Percentiles rank a stretch among this genome's conserved stretches.
Conservation (phyloP, 2,113 vertebrate species). For the Gavialis gangeticus region DNA sequence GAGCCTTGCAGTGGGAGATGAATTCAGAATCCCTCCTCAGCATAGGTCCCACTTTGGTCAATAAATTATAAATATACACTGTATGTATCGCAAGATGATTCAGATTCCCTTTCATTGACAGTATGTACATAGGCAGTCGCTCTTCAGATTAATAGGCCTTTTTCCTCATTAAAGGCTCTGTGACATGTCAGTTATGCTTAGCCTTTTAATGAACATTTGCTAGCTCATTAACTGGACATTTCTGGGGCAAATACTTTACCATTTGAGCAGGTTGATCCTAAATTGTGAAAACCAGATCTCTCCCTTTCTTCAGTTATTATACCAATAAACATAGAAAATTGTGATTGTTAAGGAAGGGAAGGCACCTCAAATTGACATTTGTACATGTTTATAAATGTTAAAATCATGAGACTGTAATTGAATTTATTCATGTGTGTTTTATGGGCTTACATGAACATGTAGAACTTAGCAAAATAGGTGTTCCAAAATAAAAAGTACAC, state of each 20-base stretch:
- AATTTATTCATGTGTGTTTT: conserved; percentile 24
- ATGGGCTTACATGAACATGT: not conserved
- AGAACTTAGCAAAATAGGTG: not conserved
- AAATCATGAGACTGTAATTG: conserved; percentile 55
- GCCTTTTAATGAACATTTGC: not conserved
- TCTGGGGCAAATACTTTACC: conserved; percentile 25
- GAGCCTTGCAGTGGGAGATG: not conserved
- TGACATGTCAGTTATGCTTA: not conserved
- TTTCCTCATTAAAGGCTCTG: conserved; percentile 33
- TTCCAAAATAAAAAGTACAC: not conserved
- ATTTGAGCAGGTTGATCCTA: not conserved
- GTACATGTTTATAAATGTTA: not conserved
- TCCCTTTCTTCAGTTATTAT: conserved; percentile 1
- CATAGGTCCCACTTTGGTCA: conserved; percentile 37
- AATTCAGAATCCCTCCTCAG: conserved; percentile 19
- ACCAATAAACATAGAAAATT: conserved; percentile 64
- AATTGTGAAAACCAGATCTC: conserved; percentile 41
- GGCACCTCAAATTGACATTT: not conserved
- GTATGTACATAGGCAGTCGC: not conserved
- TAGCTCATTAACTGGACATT: not conserved
- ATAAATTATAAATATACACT: not conserved
- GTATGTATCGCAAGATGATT: not conserved
- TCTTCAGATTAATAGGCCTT: conserved; percentile 7
- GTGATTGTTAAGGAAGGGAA: conserved; percentile 44
- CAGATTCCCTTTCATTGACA: not conserved